Evolutionary conservation across 1,140 invertebrate genomes (phyloP).

Genomic region (Solenopsis fugax): DNA sequence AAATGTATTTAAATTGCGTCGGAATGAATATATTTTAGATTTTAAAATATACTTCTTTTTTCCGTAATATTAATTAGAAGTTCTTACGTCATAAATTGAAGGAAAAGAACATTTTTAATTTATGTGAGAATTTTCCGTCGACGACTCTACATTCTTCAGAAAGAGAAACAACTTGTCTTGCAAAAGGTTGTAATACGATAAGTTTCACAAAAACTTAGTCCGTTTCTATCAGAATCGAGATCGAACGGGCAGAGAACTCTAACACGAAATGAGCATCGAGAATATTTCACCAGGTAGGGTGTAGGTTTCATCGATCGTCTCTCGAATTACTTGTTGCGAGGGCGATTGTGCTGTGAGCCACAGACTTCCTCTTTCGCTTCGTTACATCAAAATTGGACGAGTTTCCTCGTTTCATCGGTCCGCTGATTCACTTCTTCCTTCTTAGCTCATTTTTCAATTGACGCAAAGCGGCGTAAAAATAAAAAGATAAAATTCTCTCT

Average conservation of each 20-base stretch:
- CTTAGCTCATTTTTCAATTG: conserved; percentile 54
- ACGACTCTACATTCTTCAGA: background rate
- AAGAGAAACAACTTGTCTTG: background rate
- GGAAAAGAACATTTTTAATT: conserved; percentile 15
- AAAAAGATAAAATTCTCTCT: conserved; percentile 15
- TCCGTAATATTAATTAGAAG: conserved; percentile 2
- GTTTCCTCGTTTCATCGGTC: conserved; percentile 40
- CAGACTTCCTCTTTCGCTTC: conserved; percentile 58
- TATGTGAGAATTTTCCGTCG: background rate
- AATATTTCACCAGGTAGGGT: conserved; percentile 45
- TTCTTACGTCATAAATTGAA: background rate
- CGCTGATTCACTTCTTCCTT: conserved; percentile 29
- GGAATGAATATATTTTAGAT: background rate
- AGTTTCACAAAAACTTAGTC: conserved; percentile 37
- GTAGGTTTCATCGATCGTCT: conserved; percentile 63
- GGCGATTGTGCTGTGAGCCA: conserved; percentile 43
- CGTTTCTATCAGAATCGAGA: conserved; percentile 5
- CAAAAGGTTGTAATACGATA: background rate
- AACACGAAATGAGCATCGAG: conserved; percentile 13
- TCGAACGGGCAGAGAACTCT: background rate
- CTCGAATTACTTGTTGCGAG: conserved; percentile 65
- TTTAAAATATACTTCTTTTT: background rate
- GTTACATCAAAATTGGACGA: conserved; percentile 64
- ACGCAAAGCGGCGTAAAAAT: conserved; percentile 33
- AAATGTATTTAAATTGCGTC: background rate